A percentile compares a stretch with the other conserved stretches of the same genome.
Conservation (phyloP, 2,797 vertebrate genomes). For the Melanitta fusca region DNA sequence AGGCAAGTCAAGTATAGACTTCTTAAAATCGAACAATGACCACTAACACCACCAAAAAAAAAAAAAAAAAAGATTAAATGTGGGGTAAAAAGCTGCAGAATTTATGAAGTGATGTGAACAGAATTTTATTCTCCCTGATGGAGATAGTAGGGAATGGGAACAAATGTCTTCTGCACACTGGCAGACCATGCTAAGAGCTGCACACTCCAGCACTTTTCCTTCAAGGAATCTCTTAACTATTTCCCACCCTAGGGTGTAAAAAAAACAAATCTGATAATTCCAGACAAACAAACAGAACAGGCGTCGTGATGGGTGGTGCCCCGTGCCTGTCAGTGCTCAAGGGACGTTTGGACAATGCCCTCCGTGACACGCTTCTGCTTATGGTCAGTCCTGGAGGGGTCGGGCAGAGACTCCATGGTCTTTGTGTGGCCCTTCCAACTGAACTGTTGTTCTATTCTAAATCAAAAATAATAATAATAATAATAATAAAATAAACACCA, state of each 20-base stretch:
- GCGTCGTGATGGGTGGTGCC: not conserved
- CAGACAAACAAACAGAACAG: too few relatives aligned
- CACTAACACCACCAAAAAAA: not conserved
- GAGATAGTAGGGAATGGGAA: not conserved
- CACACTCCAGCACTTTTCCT: not conserved
- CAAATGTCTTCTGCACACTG: not conserved
- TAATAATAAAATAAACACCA: too few relatives aligned
- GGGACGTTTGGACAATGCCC: not conserved
- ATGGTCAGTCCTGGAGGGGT: not conserved
- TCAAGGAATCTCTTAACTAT: not conserved
- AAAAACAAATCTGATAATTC: not conserved
- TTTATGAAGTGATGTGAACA: not conserved
- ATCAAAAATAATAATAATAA: not conserved
- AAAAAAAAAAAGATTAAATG: not conserved
- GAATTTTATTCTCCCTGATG: not conserved
- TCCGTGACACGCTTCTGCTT: not conserved
- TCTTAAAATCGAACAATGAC: not conserved
- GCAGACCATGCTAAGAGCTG: not conserved
- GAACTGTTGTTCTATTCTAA: not conserved
- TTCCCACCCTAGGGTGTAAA: not conserved
- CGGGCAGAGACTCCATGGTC: not conserved
- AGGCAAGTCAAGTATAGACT: not conserved
- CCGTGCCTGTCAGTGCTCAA: not conserved
- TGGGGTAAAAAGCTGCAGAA: not conserved
- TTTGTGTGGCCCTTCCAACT: not conserved